A percentile compares a stretch with the other conserved stretches of the same genome.
These are phyloP conservation scores for Chesias legatella DNA, from an alignment of 2,888 invertebrate genomes.

Conservation along the genomic window DNA sequence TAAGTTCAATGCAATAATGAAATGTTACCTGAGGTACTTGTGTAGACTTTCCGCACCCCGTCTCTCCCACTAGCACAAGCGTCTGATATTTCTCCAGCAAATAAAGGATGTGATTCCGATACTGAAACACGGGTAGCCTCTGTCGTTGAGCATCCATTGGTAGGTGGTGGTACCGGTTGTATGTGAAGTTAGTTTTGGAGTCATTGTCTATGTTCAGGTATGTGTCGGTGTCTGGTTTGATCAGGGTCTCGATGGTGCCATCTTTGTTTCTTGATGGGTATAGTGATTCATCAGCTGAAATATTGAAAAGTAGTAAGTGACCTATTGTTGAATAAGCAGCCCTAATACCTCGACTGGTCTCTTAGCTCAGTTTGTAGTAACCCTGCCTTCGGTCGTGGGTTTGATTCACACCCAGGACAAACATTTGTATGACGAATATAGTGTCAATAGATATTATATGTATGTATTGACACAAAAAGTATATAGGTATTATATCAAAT, in stretches of 20 bases:
- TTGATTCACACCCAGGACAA: too few species aligned
- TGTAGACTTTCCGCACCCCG: conserved; percentile 97
- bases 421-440: too few species aligned
- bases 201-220: conserved; percentile 79
- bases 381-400: too few species aligned
- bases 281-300: conserved; percentile 46
- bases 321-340: too few species aligned
- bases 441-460: too few species aligned
- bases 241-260: conserved; percentile 57
- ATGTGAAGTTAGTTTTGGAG: conserved; percentile 85
- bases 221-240: conserved; percentile 61
- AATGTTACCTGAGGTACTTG: conserved; percentile 93
- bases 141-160: conserved; percentile 92
- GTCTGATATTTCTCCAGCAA: conserved; percentile 93
- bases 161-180: conserved; percentile 91
- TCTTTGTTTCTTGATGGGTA: conserved; percentile 67
- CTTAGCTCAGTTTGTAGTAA: too few species aligned
- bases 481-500: too few species aligned
- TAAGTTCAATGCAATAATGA: too few species aligned
- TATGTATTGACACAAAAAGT: too few species aligned
- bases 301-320: too few species aligned
- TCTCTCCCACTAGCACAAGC: conserved; percentile 94
- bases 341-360: too few species aligned
- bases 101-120: conserved; percentile 92
- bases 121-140: conserved; percentile 91